These are phyloP conservation scores for Chrysolina americana DNA, from an alignment of 2,888 invertebrate species.

Conservation along the genomic window DNA sequence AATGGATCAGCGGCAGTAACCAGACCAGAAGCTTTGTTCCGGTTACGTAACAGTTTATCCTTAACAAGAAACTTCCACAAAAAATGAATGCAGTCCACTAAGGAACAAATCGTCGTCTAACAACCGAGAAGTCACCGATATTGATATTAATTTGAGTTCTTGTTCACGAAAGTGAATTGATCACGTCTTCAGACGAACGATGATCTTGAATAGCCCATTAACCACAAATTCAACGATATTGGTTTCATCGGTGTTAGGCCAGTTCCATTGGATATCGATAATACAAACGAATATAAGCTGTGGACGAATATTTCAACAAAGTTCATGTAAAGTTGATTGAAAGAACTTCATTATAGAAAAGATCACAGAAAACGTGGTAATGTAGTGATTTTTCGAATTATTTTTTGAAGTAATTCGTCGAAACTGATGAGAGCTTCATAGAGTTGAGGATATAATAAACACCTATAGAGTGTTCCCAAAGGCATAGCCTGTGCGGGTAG, in stretches of 20 bases:
- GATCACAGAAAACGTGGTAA: no score
- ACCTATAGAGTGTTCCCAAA: no score
- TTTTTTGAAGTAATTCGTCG: no score
- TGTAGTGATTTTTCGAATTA: no score
- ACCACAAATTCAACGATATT: neutral
- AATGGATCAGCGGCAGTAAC: neutral
- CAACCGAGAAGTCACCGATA: slow-evolving; percentile 4
- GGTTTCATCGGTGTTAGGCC: neutral
- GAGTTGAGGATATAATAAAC: no score
- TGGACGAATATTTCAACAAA: no score
- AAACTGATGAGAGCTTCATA: no score
- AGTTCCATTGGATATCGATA: neutral
- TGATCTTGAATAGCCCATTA: neutral
- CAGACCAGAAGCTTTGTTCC: neutral
- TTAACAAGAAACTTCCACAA: neutral
- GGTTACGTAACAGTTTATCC: neutral
- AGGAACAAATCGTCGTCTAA: slow-evolving; percentile 1
- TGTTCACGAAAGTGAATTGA: slow-evolving; percentile 10
- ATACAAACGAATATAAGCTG: no score
- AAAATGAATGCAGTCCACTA: neutral
- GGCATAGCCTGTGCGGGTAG: no score
- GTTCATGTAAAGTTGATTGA: no score
- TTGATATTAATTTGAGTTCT: neutral
- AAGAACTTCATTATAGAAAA: no score
- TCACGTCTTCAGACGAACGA: neutral